Percentiles rank a stretch among this genome's conserved stretches.
Evolutionary conservation across 2,888 invertebrate species (phyloP).

Genomic region (Drepana falcataria): DNA sequence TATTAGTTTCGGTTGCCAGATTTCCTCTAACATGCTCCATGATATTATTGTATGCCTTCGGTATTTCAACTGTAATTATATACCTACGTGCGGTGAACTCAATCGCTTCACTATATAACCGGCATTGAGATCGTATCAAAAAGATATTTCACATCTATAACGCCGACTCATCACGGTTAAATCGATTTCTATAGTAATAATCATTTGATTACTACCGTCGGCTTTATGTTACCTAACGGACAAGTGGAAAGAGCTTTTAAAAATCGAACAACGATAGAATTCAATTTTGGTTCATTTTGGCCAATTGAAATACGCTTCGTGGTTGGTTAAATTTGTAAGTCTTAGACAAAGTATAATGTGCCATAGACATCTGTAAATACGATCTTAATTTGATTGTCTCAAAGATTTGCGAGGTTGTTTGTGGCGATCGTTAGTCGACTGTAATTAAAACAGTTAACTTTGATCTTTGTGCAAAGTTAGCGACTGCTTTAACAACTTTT

Average conservation of each 20-base stretch:
- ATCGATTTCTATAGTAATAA: background rate
- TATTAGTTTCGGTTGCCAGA: too few relatives aligned
- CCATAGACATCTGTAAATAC: background rate
- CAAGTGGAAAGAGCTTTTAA: background rate
- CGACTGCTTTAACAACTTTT: conserved; percentile 8
- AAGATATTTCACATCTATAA: background rate
- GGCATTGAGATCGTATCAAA: too few relatives aligned
- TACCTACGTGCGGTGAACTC: too few relatives aligned
- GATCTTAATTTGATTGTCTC: background rate
- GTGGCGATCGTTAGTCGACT: conserved; percentile 10
- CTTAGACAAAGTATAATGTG: background rate
- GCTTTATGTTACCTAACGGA: conserved; percentile 2
- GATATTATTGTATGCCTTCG: background rate
- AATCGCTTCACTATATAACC: background rate
- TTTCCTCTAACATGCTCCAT: too few relatives aligned
- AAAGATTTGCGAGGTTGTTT: conserved; percentile 15
- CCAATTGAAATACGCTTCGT: background rate
- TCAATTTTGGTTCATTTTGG: background rate
- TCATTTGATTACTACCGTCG: background rate
- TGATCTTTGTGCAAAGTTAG: conserved; percentile 11
- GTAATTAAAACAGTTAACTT: conserved; percentile 25
- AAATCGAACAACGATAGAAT: background rate
- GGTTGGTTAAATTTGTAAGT: background rate
- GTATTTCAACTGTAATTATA: background rate
- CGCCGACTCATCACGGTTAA: background rate